Evolutionary conservation across 2,888 invertebrate species (phyloP), one percentile per base, ranked within the genome.

Genomic region (Glyphotaelius pellucidus): DNA sequence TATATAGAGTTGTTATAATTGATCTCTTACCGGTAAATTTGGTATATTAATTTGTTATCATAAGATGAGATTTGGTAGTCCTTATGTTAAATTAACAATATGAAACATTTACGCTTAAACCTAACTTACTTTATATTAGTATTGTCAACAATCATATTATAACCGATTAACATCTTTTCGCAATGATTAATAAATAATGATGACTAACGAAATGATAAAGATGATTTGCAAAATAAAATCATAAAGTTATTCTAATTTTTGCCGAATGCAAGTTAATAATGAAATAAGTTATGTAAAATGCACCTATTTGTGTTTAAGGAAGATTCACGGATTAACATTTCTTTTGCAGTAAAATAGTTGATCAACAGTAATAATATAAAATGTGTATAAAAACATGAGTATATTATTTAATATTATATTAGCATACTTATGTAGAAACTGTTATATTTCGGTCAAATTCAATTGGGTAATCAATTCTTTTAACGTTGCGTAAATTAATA

Each of bases 141-240:
- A 92, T 92, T 93, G 92, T 93, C 92, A 92, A 92, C 93, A 93
- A 93, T 91, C 91, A 93, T 90, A 89, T 91, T 90, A 88, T 89
- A 89, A 92, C 90, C 52, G 90, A 90, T 90, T 90, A 79, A 90
- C 42, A 79, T 52, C 84, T 86, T 80, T 80, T 86, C 52, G 88
- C 86, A 86, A 87, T 90, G 90, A 80, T 90, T 86, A 90, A 90
- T 90, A 90, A 90, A 90, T 90, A 90, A 87, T 87, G 86, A 86
- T 90, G 86, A 90, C 87, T 88, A 52, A 67, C 67, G 7, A 88
- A 88, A 88, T 25, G 30, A 42, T 67, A 88, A 31, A 67, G 88
- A 67, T 88, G 88, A 88, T 47, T 67, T 88, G 67, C 86, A 88
- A 88, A 52, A 88, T 88, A 88, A 67, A 52, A 67, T 67, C 79